Base-by-base conservation (phyloP, 2,113 vertebrate species). In the Trogon melanurus region DNA sequence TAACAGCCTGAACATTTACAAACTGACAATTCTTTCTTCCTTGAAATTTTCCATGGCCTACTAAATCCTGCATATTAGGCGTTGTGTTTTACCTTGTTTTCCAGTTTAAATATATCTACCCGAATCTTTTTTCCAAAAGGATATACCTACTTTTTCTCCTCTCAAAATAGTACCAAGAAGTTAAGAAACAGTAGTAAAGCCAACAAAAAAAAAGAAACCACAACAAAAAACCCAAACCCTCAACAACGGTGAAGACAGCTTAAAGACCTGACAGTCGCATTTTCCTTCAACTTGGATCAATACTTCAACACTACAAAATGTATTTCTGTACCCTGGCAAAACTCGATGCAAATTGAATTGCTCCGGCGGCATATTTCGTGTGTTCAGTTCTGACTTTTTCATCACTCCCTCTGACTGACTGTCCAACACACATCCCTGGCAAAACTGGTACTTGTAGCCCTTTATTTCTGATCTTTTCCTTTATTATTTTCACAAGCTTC, bases 111-210 rank as follows among this genome's bases (percentile, higher is more conserved):
- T 17, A 78, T 29, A 62, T 34, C 2, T 60, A 48, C 13, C 19
- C 30, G 29, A 53, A 27, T 30, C 1, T 5, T 69, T 27, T 73
- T 67, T 79, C 11, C 13, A 11, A 34, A 67, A 17, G 84, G 4
- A 16, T 30, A 51, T 7, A 84, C 5, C 36, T 5, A 1, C 0
- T n/a, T 38, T 61, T 34, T 21, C 3, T 1, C 5, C 4, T 2
- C n/a, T 34, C 1, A 75, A 76, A 32, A 16, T 27, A 47, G 27
- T 8, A 79, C 47, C 19, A 76, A 48, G 21, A 38, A n/a, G 3
- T 56, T 44, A 36, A 61, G 51, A 60, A 91, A 34, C 14, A 80
- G 64, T 5, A 56, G 30, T 29, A 61, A 65, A 72, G 3, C 3
- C 41, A 41, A 41, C 16, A 29, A 54, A 27, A 20, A 75, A 38